Evolutionary conservation across 2,113 vertebrate species (phyloP).

Genomic region (Antennarius striatus): DNA sequence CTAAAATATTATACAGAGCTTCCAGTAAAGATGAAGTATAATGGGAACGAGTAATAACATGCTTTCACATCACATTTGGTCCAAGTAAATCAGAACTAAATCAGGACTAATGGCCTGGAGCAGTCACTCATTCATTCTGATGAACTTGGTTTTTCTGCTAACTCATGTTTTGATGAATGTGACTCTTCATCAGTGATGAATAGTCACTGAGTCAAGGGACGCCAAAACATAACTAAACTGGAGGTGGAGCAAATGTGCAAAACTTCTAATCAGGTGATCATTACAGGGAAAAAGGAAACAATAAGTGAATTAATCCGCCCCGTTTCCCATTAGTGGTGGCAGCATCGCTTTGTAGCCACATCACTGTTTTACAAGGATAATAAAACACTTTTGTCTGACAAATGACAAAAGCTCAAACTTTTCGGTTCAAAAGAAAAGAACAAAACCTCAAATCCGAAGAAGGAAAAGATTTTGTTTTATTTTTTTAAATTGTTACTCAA

Average conservation of each 20-base stretch:
- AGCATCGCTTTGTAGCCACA: background rate
- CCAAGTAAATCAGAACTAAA: background rate
- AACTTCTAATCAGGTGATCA: too few relatives aligned
- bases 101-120: conserved; percentile 7
- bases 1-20: conserved; percentile 37
- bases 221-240: too few relatives aligned
- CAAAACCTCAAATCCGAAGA: background rate
- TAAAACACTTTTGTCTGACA: background rate
- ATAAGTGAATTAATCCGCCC: too few relatives aligned
- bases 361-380: background rate
- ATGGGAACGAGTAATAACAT: conserved; percentile 63
- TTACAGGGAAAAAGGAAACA: too few relatives aligned
- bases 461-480: too few relatives aligned
- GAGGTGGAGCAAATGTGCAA: too few relatives aligned
- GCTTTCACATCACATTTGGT: conserved; percentile 8
- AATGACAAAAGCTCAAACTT: too few relatives aligned
- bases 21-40: conserved; percentile 55
- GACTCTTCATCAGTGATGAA: background rate
- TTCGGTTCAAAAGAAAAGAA: background rate
- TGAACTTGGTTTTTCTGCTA: background rate
- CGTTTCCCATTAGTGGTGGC: background rate
- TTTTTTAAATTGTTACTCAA: too few relatives aligned
- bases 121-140: background rate
- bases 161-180: background rate
- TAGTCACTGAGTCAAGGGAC: background rate